Conservation (phyloP, 2,888 invertebrate genomes). For the Ectemnius cavifrons region DNA sequence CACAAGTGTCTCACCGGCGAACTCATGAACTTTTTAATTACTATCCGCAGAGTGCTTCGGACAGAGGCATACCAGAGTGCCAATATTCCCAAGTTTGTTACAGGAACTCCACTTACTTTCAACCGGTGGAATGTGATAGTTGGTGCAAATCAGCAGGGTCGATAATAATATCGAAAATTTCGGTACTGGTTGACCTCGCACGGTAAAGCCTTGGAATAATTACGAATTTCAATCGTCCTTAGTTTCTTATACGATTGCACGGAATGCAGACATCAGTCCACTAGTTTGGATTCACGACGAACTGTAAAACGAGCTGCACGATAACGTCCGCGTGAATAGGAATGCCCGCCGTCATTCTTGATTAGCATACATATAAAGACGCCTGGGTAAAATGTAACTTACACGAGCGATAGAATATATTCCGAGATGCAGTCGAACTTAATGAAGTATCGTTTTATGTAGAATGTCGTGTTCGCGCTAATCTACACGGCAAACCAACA, state of each 20-base stretch:
- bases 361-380: no score
- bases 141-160: no score
- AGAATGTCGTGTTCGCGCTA: not conserved
- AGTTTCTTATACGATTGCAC: constrained; percentile 38
- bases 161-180: no score
- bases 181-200: no score
- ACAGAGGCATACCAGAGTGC: no score
- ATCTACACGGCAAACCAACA: no score
- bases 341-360: constrained; percentile 22
- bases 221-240: constrained; percentile 8
- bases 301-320: constrained; percentile 54
- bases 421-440: not conserved
- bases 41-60: not conserved
- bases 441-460: not conserved
- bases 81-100: not conserved
- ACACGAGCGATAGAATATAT: not conserved
- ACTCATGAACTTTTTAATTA: constrained; percentile 46
- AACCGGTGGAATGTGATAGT: not conserved
- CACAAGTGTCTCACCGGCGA: constrained; percentile 20
- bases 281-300: constrained; percentile 38
- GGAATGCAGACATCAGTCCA: constrained; percentile 47
- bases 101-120: not conserved
- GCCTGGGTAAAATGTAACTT: no score
- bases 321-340: constrained; percentile 46
- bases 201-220: no score